Evolutionary conservation across 2,888 invertebrate genomes (phyloP).

Genomic region (Lymantria monacha): DNA sequence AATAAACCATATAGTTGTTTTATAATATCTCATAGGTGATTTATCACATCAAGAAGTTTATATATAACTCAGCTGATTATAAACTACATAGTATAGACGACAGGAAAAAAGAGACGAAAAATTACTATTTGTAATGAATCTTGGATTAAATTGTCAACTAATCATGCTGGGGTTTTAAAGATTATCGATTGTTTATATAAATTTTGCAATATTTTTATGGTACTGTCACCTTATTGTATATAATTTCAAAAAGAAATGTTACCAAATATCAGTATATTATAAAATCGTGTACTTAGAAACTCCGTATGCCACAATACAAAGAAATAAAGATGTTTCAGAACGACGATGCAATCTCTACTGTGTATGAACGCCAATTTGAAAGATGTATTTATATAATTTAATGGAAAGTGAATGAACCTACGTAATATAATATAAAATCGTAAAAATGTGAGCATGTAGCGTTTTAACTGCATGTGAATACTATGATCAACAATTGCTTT

Average conservation of each 20-base stretch:
- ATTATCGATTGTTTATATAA: neutral
- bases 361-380: constrained; percentile 6
- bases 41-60: too few relatives aligned
- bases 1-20: too few relatives aligned
- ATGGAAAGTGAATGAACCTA: constrained; percentile 24
- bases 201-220: neutral
- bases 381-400: constrained; percentile 26
- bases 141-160: too few relatives aligned
- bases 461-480: constrained; percentile 74
- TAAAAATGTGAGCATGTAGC: constrained; percentile 49
- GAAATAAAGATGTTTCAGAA: neutral
- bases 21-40: too few relatives aligned
- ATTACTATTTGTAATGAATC: too few relatives aligned
- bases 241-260: neutral
- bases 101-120: too few relatives aligned
- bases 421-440: constrained; percentile 35
- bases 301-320: neutral
- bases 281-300: constrained; percentile 20
- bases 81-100: too few relatives aligned
- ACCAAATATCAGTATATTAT: constrained; percentile 14
- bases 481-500: constrained; percentile 75
- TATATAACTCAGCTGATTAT: too few relatives aligned
- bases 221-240: neutral
- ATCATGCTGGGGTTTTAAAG: neutral
- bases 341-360: neutral